Evolutionary conservation across 2,113 vertebrate genomes (phyloP).

Genomic region (Harpagus bidentatus): DNA sequence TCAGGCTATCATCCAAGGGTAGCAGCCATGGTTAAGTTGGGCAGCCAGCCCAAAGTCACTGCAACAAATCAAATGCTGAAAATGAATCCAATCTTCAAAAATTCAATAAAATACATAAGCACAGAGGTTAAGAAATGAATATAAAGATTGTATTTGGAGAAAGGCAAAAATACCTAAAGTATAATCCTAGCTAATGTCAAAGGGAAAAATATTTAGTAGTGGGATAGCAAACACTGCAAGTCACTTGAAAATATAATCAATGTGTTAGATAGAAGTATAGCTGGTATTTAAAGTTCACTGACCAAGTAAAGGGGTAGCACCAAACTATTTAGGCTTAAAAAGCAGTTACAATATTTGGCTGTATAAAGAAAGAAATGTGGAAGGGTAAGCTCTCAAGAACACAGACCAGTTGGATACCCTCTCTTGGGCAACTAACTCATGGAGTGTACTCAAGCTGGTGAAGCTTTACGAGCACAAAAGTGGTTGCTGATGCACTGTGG

Average conservation of each 20-base stretch:
- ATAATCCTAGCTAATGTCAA: background rate
- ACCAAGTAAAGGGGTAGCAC: background rate
- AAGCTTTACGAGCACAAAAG: background rate
- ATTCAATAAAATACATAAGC: slow-evolving; percentile 30
- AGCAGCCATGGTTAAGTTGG: background rate
- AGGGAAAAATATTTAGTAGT: background rate
- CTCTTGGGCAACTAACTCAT: background rate
- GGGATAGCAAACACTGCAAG: background rate
- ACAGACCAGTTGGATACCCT: background rate
- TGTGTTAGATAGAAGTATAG: background rate
- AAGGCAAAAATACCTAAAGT: background rate
- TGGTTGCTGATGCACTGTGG: background rate
- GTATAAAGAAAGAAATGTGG: background rate
- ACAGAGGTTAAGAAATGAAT: background rate
- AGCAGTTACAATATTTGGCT: background rate
- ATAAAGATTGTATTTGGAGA: background rate
- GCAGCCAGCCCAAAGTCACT: slow-evolving; percentile 24
- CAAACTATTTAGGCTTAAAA: background rate
- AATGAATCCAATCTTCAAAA: slow-evolving; percentile 9
- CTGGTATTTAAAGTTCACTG: background rate
- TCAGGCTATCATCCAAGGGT: slow-evolving; percentile 7
- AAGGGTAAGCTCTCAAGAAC: background rate
- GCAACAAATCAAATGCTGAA: slow-evolving; percentile 26
- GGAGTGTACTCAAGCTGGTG: background rate
- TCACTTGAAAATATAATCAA: background rate